Conservation (phyloP, 30 jellyfish, hydroid and myxozoan genomes). For the Aurelia sp. region DNA sequence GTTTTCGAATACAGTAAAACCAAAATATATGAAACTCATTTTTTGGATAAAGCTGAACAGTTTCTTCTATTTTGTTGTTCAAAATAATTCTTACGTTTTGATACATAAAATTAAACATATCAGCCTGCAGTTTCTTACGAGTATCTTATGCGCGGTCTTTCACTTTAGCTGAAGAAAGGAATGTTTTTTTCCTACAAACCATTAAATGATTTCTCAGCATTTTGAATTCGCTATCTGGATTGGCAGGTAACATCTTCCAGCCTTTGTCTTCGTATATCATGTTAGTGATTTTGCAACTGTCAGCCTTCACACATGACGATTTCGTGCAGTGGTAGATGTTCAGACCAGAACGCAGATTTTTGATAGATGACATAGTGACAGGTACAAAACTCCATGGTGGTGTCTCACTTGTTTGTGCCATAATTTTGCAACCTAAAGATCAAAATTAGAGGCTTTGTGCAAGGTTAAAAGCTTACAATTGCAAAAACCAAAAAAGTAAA, state of each 20-base stretch:
- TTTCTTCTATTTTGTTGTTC: too few relatives aligned
- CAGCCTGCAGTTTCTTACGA: too few relatives aligned
- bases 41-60: too few relatives aligned
- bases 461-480: background rate
- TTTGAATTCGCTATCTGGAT: background rate
- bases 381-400: constrained; percentile 47
- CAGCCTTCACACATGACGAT: background rate
- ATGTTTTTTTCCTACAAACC: background rate
- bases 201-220: background rate
- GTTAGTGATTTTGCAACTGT: background rate
- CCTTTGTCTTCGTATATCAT: constrained; percentile 5
- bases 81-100: too few relatives aligned
- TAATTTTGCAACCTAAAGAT: constrained; percentile 15
- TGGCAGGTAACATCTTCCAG: constrained; percentile 10
- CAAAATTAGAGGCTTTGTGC: background rate
- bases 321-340: constrained; percentile 1
- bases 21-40: too few relatives aligned
- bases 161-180: too few relatives aligned
- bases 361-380: background rate
- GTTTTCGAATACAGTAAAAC: too few relatives aligned
- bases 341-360: background rate
- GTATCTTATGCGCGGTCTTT: too few relatives aligned
- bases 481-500: too few relatives aligned
- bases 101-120: too few relatives aligned
- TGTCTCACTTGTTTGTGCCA: constrained; percentile 31